Conservation (phyloP, 2,113 vertebrate species). For the Hippolais icterina region DNA sequence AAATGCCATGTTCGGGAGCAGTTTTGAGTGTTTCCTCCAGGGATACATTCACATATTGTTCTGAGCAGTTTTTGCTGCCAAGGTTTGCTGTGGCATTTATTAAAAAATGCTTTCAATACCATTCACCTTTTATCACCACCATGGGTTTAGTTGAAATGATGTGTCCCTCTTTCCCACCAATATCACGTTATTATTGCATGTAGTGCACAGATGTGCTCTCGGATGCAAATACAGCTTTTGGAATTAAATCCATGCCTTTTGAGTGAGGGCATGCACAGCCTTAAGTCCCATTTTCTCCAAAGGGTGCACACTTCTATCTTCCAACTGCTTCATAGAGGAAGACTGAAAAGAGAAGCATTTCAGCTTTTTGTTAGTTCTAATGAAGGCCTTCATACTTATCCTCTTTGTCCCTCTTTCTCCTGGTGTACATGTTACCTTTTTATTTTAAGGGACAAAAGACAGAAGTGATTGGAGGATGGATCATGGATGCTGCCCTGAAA, state of each 20-base stretch:
- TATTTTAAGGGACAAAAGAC: background rate
- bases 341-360: background rate
- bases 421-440: background rate
- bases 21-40: background rate
- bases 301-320: background rate
- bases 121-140: background rate
- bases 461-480: background rate
- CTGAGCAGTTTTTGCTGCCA: background rate
- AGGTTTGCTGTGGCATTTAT: conserved; percentile 28
- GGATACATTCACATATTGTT: background rate
- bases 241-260: background rate
- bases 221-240: background rate
- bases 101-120: background rate
- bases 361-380: background rate
- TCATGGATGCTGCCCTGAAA: background rate
- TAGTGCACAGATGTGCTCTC: background rate
- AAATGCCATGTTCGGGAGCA: background rate
- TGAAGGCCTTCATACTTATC: background rate
- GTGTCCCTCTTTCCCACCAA: background rate
- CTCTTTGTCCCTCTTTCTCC: background rate
- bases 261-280: background rate
- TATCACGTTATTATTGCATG: accelerated
- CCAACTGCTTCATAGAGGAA: background rate
- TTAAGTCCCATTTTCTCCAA: background rate
- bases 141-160: background rate